phyloP scores from a whole-genome alignment of 2,113 vertebrate genomes.

The Hippotragus niger region DNA sequence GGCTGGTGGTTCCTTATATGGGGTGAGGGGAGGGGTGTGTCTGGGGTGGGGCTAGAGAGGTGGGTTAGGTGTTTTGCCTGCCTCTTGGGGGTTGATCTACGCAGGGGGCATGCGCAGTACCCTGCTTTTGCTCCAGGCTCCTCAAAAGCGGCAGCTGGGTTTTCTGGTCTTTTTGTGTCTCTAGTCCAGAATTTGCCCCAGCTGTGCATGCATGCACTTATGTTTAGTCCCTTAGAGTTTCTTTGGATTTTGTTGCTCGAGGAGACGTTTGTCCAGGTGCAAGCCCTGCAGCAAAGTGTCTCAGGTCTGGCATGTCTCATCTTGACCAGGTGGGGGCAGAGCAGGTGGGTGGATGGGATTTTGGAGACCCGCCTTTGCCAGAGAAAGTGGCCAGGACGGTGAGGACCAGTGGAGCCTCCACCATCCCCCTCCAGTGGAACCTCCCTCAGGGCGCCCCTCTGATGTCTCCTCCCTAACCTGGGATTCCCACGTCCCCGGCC shows the following conservation, averaged over 20 bases:
- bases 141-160: not conserved
- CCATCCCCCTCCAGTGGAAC: rapidly evolving
- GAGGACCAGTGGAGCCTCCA: not conserved
- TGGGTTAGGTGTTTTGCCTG: not conserved
- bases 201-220: not conserved
- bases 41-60: not conserved
- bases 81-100: not conserved
- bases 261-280: not conserved
- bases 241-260: not conserved
- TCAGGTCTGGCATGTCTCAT: not conserved
- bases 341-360: not conserved
- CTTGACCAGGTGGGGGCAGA: not conserved
- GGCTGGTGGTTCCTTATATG: rapidly evolving
- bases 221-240: not conserved
- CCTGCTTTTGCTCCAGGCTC: not conserved
- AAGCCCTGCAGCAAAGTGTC: not conserved
- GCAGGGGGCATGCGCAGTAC: not conserved
- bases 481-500: rapidly evolving
- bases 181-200: not conserved
- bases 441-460: rapidly evolving
- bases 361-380: not conserved
- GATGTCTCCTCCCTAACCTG: not conserved
- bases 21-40: not conserved
- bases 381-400: not conserved
- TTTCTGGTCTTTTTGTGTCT: not conserved